phyloP scores from a whole-genome alignment of 2,888 invertebrate species.

The Xestia sexstrigata region DNA sequence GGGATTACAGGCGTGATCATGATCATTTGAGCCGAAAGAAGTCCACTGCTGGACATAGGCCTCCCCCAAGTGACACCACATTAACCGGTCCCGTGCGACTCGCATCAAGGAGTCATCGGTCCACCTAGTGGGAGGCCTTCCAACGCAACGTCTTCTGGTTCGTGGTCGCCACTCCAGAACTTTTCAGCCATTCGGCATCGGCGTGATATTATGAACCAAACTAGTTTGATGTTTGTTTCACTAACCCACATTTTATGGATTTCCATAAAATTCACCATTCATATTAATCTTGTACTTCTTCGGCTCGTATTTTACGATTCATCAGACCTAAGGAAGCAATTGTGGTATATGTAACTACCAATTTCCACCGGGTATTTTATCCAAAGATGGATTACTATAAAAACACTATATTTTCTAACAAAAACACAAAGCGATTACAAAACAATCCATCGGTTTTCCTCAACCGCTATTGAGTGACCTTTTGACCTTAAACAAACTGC shows the following conservation, averaged over 20 bases:
- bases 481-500: slow-evolving; percentile 6
- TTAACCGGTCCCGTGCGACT: too few relatives aligned
- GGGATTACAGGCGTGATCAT: too few relatives aligned
- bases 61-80: too few relatives aligned
- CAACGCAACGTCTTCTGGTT: too few relatives aligned
- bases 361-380: slow-evolving; percentile 28
- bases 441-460: slow-evolving; percentile 31
- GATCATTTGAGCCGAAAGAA: too few relatives aligned
- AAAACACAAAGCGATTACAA: slow-evolving; percentile 32
- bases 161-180: too few relatives aligned
- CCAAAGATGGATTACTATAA: slow-evolving; percentile 12
- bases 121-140: too few relatives aligned
- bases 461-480: slow-evolving; percentile 4
- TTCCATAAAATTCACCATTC: background rate
- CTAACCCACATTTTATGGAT: background rate
- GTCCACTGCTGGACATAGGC: too few relatives aligned
- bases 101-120: too few relatives aligned
- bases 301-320: slow-evolving; percentile 17
- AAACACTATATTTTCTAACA: slow-evolving; percentile 12
- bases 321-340: slow-evolving; percentile 31
- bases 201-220: too few relatives aligned
- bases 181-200: too few relatives aligned
- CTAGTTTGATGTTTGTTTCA: background rate
- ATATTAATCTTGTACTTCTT: background rate
- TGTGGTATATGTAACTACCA: slow-evolving; percentile 20